Percentiles rank a stretch among this genome's conserved stretches.
Conservation (phyloP, 2,797 vertebrate genomes). For the Coracias cyanogaster region DNA sequence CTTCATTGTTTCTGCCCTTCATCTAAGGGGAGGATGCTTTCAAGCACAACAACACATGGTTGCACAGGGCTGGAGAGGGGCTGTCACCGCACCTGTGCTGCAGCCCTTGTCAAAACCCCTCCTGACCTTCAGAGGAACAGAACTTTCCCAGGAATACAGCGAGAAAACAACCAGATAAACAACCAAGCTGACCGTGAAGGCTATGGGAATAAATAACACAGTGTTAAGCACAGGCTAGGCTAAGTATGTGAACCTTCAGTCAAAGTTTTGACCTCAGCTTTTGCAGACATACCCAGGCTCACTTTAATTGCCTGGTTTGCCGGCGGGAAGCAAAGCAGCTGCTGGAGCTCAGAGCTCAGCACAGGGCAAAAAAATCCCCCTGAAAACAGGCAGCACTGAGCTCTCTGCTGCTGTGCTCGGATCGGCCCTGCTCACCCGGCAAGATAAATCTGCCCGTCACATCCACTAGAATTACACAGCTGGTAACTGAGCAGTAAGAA, state of each 20-base stretch:
- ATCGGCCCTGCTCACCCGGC: fast-evolving
- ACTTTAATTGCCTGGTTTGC: neutral
- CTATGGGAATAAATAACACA: conserved; percentile 57
- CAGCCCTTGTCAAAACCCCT: neutral
- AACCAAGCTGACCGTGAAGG: conserved; percentile 43
- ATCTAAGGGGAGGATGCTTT: neutral
- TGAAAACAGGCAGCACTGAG: fast-evolving
- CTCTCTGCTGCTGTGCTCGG: neutral
- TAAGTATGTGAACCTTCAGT: conserved; percentile 57
- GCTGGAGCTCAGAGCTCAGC: neutral
- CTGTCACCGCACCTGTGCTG: neutral
- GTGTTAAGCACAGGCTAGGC: conserved; percentile 45
- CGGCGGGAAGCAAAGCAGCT: neutral
- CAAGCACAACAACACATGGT: neutral
- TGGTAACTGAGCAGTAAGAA: neutral
- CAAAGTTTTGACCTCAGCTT: conserved; percentile 48
- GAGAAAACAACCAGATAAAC: conserved; percentile 27
- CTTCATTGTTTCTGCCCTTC: neutral
- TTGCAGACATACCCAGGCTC: neutral
- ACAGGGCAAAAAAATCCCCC: neutral
- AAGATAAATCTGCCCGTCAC: neutral
- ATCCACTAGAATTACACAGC: neutral
- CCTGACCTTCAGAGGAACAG: neutral
- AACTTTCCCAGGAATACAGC: neutral
- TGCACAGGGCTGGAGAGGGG: neutral